Evolutionary conservation across 2,797 vertebrate genomes (phyloP).

Genomic region (Poliocrania exsul): DNA sequence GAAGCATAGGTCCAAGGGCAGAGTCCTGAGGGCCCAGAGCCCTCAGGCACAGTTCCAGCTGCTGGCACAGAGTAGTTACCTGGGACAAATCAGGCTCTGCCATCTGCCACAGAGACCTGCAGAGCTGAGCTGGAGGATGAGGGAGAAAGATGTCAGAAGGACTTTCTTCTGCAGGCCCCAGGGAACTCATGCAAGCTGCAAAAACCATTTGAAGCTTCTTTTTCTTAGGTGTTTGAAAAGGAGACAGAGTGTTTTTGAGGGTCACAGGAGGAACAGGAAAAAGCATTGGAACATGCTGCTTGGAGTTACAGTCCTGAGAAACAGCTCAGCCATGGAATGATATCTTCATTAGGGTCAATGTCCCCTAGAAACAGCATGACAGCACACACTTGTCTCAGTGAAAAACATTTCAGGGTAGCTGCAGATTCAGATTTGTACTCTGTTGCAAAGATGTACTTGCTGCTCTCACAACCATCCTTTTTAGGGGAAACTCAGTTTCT

Average conservation of each 20-base stretch:
- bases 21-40: background rate
- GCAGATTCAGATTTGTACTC: background rate
- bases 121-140: constrained; percentile 12
- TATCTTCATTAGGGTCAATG: background rate
- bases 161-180: background rate
- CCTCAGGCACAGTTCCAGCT: constrained; percentile 26
- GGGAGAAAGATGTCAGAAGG: background rate
- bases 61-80: background rate
- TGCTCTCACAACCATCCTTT: background rate
- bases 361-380: background rate
- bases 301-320: background rate
- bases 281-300: background rate
- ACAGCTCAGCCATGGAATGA: background rate
- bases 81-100: constrained; percentile 23
- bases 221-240: background rate
- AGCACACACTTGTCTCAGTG: background rate
- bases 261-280: background rate
- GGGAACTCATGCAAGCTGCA: background rate
- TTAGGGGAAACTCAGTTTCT: background rate
- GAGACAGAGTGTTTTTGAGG: background rate
- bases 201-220: background rate
- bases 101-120: constrained; percentile 42
- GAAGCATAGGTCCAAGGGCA: constrained; percentile 1
- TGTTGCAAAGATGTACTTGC: background rate
- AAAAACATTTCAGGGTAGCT: background rate